Percentiles rank a stretch among this genome's conserved stretches.
These are phyloP conservation scores for Lumbricus terrestris DNA, from an alignment of 2,888 invertebrate species.

Conservation along the genomic window DNA sequence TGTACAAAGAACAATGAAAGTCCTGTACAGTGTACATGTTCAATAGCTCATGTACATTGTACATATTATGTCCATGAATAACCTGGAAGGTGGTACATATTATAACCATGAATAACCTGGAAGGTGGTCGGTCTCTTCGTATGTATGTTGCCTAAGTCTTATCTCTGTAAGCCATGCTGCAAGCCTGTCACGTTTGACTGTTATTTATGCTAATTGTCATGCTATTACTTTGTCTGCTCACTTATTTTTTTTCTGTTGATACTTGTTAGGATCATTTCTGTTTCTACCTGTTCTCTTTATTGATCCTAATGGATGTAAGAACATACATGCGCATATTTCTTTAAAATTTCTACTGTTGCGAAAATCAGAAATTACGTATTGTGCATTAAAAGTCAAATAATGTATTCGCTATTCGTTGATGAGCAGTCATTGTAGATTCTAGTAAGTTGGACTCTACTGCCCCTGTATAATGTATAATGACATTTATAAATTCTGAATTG, in stretches of 20 bases:
- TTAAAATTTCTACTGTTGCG: neutral
- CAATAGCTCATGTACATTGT: no score
- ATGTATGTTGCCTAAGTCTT: neutral
- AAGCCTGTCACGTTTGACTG: neutral
- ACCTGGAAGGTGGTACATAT: no score
- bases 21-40: neutral
- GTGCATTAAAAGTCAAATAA: neutral
- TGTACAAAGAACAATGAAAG: neutral
- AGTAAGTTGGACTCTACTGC: no score
- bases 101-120: neutral
- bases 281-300: neutral
- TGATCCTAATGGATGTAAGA: neutral
- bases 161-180: neutral
- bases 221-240: neutral
- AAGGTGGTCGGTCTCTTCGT: neutral
- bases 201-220: neutral
- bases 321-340: neutral
- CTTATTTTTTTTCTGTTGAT: neutral
- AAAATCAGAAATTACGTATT: neutral
- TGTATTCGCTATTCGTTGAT: no score
- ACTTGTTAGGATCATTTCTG: neutral
- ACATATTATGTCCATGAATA: no score
- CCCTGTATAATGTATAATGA: no score
- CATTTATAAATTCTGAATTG: no score
- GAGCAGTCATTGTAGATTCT: no score